Conservation (phyloP, 2,797 vertebrate genomes). For the Phoeniculus purpureus region DNA sequence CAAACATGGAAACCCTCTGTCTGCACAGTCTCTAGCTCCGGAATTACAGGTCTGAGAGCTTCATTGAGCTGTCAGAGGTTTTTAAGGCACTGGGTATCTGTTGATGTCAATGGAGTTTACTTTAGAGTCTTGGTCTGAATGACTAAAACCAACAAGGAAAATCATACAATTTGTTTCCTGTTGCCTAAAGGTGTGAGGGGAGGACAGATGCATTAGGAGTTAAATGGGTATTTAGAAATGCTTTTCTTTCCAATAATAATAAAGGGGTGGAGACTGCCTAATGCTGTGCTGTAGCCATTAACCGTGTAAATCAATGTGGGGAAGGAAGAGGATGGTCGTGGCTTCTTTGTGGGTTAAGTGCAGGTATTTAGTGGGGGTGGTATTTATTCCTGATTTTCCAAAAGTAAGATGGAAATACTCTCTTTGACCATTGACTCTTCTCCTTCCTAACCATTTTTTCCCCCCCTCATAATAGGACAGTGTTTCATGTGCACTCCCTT, state of each 20-base stretch:
- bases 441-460: neutral
- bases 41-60: constrained; percentile 26
- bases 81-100: neutral
- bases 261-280: neutral
- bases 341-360: neutral
- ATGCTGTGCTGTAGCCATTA: neutral
- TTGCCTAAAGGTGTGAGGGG: neutral
- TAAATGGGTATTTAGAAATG: neutral
- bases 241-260: neutral
- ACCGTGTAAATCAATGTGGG: neutral
- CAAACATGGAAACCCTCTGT: neutral
- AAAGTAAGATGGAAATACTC: neutral
- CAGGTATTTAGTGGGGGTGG: neutral
- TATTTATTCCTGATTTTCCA: neutral
- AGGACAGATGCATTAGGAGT: neutral
- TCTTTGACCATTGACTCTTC: neutral
- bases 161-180: neutral
- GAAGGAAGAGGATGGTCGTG: neutral
- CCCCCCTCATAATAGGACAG: neutral
- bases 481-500: neutral
- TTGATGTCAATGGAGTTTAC: neutral
- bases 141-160: neutral
- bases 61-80: neutral
- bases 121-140: neutral
- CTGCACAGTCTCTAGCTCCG: neutral